Conservation (phyloP, 2,888 invertebrate genomes). For the Drosophila meridiana region DNA sequence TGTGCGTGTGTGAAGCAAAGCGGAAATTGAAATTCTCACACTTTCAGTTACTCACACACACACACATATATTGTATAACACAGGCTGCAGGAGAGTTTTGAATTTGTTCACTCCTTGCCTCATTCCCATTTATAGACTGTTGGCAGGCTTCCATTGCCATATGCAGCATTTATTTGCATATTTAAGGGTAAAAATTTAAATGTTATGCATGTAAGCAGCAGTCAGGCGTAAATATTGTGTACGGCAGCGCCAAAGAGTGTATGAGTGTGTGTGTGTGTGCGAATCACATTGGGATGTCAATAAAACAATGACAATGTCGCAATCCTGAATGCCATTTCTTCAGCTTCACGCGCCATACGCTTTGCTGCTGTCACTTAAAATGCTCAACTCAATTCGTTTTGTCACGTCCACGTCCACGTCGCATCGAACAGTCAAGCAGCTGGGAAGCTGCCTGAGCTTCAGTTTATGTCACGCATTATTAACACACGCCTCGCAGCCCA, state of each 20-base stretch:
- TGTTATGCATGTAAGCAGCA: constrained; percentile 49
- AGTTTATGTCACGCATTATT: constrained; percentile 79
- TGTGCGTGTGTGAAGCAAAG: constrained; percentile 24
- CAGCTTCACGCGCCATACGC: constrained; percentile 26
- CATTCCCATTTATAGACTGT: constrained; percentile 16
- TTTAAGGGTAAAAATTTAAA: constrained; percentile 71
- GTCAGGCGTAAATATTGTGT: constrained; percentile 23
- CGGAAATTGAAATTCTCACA: constrained; percentile 76
- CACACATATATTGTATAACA: background rate
- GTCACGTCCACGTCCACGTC: constrained; percentile 65
- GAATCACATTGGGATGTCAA: constrained; percentile 48
- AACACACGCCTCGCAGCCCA: constrained; percentile 67
- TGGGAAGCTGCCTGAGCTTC: constrained; percentile 56
- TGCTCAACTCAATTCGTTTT: constrained; percentile 77
- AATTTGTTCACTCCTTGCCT: constrained; percentile 42
- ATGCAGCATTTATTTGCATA: constrained; percentile 71
- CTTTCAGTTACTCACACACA: constrained; percentile 38
- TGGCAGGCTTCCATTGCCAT: constrained; percentile 27
- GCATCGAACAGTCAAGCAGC: constrained; percentile 50
- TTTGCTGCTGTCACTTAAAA: constrained; percentile 69
- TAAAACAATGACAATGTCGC: constrained; percentile 75
- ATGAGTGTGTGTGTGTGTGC: constrained; percentile 4
- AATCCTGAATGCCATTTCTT: constrained; percentile 41
- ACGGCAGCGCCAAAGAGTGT: constrained; percentile 1
- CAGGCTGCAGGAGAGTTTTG: constrained; percentile 25